Evolutionary conservation across 2,888 invertebrate species (phyloP).

Genomic region (Argynnis bischoffii): DNA sequence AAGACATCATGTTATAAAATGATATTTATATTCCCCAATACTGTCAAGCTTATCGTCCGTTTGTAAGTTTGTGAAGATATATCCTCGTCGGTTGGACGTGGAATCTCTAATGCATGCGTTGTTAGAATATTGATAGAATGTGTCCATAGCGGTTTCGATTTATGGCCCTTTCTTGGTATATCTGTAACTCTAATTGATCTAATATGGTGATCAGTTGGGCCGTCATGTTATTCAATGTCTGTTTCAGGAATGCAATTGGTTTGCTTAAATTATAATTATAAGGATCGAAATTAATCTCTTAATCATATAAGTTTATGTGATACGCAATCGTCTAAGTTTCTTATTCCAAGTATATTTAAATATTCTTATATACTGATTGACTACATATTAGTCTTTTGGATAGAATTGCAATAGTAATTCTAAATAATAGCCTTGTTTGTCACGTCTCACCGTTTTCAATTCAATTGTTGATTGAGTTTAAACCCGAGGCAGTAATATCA

Average conservation of each 20-base stretch:
- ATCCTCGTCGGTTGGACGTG: constrained; percentile 28
- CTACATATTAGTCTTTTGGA: neutral
- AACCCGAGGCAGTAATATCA: constrained; percentile 31
- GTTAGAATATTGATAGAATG: constrained; percentile 28
- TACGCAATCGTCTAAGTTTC: too few species aligned
- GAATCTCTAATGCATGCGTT: constrained; percentile 24
- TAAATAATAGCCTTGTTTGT: constrained; percentile 27
- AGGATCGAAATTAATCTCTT: too few species aligned
- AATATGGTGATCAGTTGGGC: constrained; percentile 20
- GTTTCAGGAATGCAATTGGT: constrained; percentile 5
- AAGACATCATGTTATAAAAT: neutral
- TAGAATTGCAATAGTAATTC: constrained; percentile 17
- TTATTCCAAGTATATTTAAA: too few species aligned
- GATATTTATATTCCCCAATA: neutral
- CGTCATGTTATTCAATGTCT: neutral
- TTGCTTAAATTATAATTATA: constrained; percentile 5
- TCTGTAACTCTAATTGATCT: constrained; percentile 28
- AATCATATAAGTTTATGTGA: too few species aligned
- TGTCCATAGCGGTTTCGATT: constrained; percentile 24
- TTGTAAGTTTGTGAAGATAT: constrained; percentile 27
- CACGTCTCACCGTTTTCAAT: constrained; percentile 33
- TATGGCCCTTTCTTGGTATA: constrained; percentile 32
- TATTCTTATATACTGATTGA: neutral
- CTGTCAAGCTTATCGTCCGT: constrained; percentile 7
- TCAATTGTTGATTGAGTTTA: constrained; percentile 34